Evolutionary conservation across 2,797 vertebrate genomes (phyloP), one percentile per base, ranked within the genome.

Genomic region (Serranus cabrilla): DNA sequence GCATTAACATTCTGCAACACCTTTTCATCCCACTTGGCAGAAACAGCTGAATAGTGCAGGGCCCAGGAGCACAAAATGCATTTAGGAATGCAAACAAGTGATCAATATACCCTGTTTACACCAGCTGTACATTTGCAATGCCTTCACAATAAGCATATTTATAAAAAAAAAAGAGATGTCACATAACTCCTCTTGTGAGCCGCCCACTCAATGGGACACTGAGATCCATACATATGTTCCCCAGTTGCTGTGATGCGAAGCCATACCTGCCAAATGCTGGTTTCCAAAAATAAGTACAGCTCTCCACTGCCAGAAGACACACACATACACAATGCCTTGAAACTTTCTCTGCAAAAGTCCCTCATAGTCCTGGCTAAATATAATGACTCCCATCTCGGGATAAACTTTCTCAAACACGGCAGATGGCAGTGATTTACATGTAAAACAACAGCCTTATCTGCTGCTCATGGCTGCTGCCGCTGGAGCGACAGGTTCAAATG

Each of bases 371-470:
- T 54, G 60, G 65, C 23, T 81, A 27, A 71, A 82, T 78, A 61
- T 64, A 89, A 82, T 69, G 45, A 46, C 73, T 85, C 54, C 63
- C 61, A 65, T 58, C 61, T 69, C 2, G 3, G 62, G 57, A 72
- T 67, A 76, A 84, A 80, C 71, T 80, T 86, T 59, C 47, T 34
- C 52, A 64, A 72, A 66, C 74, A 46, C 42, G 82, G 68, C 91
- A 94, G 91, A 93, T 92, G 89, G 90, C 70, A 78, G 56, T 65
- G 79, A 91, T 93, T 93, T 89, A 80, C 78, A 85, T 85, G 56
- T 89, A 85, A 87, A 85, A 88, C 67, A 69, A 78, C 78, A 65
- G 73, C 34, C 65, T 83, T 82, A 81, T 88, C 85, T 88, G 78
- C 87, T 81, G 82, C 75, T 89, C 78, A 76, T 84, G 65, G 61